phyloP scores from a whole-genome alignment of 2,113 vertebrate genomes.

The Varanus salvator region DNA sequence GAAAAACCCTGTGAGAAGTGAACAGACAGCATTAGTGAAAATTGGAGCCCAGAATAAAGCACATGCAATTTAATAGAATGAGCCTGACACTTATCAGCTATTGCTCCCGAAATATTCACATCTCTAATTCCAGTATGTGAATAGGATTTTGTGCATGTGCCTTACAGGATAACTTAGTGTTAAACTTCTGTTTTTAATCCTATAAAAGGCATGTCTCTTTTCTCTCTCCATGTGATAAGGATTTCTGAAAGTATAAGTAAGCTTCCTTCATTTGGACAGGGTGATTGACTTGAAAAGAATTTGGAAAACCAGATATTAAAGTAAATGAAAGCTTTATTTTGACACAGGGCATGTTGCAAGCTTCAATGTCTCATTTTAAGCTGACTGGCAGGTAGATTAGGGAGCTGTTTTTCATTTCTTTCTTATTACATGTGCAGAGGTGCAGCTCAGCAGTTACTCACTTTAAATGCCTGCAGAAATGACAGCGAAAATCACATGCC shows the following conservation, averaged over 20 bases:
- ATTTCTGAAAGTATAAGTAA: background rate
- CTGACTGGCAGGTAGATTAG: background rate
- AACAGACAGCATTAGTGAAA: background rate
- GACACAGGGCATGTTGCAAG: background rate
- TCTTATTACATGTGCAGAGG: background rate
- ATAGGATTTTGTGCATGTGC: background rate
- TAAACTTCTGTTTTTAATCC: constrained; percentile 8
- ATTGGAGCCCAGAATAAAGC: background rate
- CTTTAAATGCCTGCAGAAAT: background rate
- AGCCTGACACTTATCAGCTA: background rate
- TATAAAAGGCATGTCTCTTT: background rate
- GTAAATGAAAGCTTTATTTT: background rate
- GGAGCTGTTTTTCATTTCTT: background rate
- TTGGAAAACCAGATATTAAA: background rate
- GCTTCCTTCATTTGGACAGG: background rate
- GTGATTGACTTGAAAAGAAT: background rate
- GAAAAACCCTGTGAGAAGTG: background rate
- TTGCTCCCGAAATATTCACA: background rate
- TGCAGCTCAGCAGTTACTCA: background rate
- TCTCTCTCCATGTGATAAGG: background rate
- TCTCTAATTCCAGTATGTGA: background rate
- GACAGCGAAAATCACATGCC: background rate
- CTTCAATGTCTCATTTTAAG: background rate
- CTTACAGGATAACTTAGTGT: background rate
- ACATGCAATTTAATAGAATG: background rate